Evolutionary conservation across 1,140 invertebrate species (phyloP).

Genomic region (Zelostemma sp.): DNA sequence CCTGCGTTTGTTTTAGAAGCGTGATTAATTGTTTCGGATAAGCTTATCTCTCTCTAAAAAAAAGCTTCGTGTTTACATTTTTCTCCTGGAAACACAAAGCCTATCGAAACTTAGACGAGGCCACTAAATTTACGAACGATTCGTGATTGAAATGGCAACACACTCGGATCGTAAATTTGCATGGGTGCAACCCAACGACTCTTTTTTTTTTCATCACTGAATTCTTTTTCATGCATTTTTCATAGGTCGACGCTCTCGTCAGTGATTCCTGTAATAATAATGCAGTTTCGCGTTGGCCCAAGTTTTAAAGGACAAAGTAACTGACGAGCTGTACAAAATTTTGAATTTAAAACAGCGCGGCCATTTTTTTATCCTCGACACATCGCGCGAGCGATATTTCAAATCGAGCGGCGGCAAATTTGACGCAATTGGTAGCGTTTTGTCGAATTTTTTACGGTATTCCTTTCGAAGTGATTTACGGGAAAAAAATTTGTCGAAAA

Average conservation of each 20-base stretch:
- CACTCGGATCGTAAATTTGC: constrained; percentile 34
- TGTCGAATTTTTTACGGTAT: no score
- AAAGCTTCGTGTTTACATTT: constrained; percentile 28
- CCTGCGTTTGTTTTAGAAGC: constrained; percentile 33
- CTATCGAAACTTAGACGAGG: constrained; percentile 30
- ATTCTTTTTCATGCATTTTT: constrained; percentile 40
- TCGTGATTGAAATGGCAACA: constrained; percentile 46
- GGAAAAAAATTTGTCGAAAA: background rate
- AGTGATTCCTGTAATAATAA: constrained; percentile 25
- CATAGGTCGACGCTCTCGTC: constrained; percentile 20
- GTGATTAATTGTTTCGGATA: constrained; percentile 38
- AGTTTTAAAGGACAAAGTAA: no score
- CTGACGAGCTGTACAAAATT: no score
- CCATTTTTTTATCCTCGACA: no score
- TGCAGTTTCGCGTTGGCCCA: background rate
- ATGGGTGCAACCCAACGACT: constrained; percentile 39
- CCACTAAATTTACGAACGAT: constrained; percentile 31
- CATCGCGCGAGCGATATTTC: no score
- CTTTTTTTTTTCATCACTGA: constrained; percentile 26
- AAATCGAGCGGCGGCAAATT: no score
- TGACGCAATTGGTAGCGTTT: no score
- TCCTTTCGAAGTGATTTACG: no score
- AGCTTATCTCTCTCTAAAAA: constrained; percentile 34
- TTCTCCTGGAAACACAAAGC: constrained; percentile 14
- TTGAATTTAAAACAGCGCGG: no score